Base-by-base conservation (phyloP, 2,797 vertebrate genomes). In the Nannoperca obscura region DNA sequence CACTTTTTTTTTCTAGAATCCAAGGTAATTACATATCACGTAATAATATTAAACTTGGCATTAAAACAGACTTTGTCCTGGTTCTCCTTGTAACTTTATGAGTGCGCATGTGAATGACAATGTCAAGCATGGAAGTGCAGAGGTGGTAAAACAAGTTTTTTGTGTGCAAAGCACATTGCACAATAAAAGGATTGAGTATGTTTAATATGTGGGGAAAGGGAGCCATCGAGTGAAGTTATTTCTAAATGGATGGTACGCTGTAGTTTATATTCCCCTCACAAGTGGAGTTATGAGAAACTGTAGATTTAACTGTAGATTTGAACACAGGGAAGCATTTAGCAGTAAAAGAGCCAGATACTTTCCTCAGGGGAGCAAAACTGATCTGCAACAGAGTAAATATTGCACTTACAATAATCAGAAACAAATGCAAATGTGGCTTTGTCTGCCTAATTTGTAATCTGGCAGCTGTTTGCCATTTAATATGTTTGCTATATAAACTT, bases 81-180 rank as follows among this genome's bases (percentile, higher is more conserved):
- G 2, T 75, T 87, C 49, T 47, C 68, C 76, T 77, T 83, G 40
- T 59, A 58, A 71, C 19, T 78, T 78, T 15, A 24, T 40, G n/a
- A 62, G 36, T 38, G 32, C 30, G 22, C 49, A 58, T 15, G 20
- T 27, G 32, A 57, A 66, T 17, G 53, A 60, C n/a, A 55, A 55
- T 27, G 65, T 68, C 42, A 49, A 52, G 59, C 57, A 44, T 34
- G 4, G 65, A 63, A 52, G 50, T 34, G n/a, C 4, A 20, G 27
- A 53, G 47, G 32, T 13, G 20, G 46, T 12, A 1, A 5, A 32
- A 38, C 46, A 32, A 0, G 38, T 44, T 68, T 47, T 44, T 53
- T 44, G 50, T 22, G 24, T 24, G 11, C 20, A 36, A 55, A 50
- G 22, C 8, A 52, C 2, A 42, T 47, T 40, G 7, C n/a, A 47